Evolutionary conservation across 2,888 invertebrate genomes (phyloP), one percentile per base, ranked within the genome.

Genomic region (Netelia inedita): DNA sequence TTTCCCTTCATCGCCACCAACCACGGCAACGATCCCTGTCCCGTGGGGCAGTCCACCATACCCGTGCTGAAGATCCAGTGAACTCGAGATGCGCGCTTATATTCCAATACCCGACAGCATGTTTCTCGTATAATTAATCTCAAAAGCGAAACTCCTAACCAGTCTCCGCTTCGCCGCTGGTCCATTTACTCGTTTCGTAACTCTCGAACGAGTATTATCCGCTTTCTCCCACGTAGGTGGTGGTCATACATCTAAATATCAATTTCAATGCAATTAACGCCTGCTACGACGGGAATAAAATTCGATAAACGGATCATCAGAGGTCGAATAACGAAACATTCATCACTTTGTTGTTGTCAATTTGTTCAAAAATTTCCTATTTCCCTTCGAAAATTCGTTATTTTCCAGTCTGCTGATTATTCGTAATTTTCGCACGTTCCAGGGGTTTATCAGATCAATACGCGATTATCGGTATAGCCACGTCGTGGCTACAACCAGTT

Each of bases 101-200:
- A 53, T 59, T 59, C 35, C 43, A 41, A 78, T 46, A 78, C 69
- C 50, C 61, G 46, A 43, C 50, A 19, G 21, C 46, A 14, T 63
- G 9, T 71, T 72, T 72, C 46, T 50, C 61, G 61, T 28, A 63
- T 71, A 79, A 79, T 79, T 69, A 79, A 71, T 71, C 71, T 65
- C 28, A n/a, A 23, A 43, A 71, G 79, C 71, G 61, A 79, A 53
- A 63, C 63, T 53, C 43, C 16, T 23, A 21, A 69, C 28, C 57
- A 5, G 28, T 9, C 19, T 73, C 14, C 19, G 35, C 19, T 50
- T 8, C 19, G 16, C 16, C 46, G 46, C 6, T 50, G 35, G 50
- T 50, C 43, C 59, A 69, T 59, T 69, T 59, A 16, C 61, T 43
- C 46, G n/a, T 59, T 43, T 8, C 43, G 23, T 19, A 59, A 28